Conservation (phyloP, 2,797 vertebrate species). For the Heterohyrax brucei region DNA sequence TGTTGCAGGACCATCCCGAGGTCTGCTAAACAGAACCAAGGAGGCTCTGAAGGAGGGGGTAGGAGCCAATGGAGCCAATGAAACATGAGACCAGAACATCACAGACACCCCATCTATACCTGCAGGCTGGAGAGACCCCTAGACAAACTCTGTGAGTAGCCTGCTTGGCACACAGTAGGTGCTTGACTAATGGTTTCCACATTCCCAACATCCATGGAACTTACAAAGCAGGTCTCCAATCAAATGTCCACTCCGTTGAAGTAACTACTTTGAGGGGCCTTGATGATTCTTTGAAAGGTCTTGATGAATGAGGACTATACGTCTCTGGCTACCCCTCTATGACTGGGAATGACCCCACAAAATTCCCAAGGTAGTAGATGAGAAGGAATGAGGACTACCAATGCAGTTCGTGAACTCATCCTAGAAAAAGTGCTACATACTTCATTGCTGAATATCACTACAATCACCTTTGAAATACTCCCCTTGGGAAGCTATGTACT, state of each 20-base stretch:
- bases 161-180: background rate
- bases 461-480: too few relatives aligned
- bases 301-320: slow-evolving; percentile 8
- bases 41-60: background rate
- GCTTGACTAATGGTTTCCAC: background rate
- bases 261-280: background rate
- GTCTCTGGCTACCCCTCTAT: background rate
- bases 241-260: background rate
- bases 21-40: background rate
- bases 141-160: background rate
- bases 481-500: too few relatives aligned
- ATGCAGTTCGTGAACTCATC: too few relatives aligned
- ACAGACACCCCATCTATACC: background rate
- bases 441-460: too few relatives aligned
- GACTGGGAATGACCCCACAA: background rate
- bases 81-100: background rate
- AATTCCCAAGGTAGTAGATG: background rate
- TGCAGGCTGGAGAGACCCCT: background rate
- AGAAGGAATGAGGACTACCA: background rate
- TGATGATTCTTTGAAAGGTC: background rate
- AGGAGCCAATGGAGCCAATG: background rate
- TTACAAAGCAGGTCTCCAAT: background rate
- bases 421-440: too few relatives aligned
- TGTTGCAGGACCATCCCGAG: background rate
- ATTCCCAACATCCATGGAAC: background rate